Evolutionary conservation across 2,888 invertebrate species (phyloP), one percentile per base, ranked within the genome.

Genomic region (Biston betularia): DNA sequence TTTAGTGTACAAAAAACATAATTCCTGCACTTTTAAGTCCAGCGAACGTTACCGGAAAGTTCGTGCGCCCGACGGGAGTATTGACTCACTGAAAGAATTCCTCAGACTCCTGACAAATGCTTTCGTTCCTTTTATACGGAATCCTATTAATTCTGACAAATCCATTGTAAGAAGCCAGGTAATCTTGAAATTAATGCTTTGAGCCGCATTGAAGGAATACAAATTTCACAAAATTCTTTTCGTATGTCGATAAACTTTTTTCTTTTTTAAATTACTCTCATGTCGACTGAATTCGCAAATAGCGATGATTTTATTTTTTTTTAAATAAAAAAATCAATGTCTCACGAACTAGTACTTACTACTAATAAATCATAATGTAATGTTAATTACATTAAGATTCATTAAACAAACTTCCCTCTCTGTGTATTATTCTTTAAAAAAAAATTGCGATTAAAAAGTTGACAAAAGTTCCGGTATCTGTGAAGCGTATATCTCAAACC

Each of bases 81-180:
- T 1, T 11, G 15, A 53, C 12, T 42, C 6, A 3, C n/a, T 3
- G 14, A 46, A 57, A 57, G 34, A 57, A 57, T 46, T 12, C 55
- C 55, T 42, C 34, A 45, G 46, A 52, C 53, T 34, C 49, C 48
- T 60, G 55, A 60, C 60, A 61, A 61, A 62, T 40, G 56, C 34
- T 38, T 11, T 5, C 52, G 56, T 52, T 61, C 12, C 35, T 46
- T 65, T 57, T 49, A 58, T 62, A 58, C 56, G 60, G 40, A 66
- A 58, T 62, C 66, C 54, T 49, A 58, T 63, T 67, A 62, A 67
- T 66, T 63, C 62, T 67, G 42, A 62, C 54, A 66, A 66, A 66
- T 66, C 61, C 61, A 57, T 48, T 34, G 55, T 60, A 60, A 66
- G 61, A 60, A 65, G 65, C 61, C 65, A 61, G 61, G 60, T 65